Percentiles rank a stretch among this genome's conserved stretches.
Evolutionary conservation across 1,140 invertebrate genomes (phyloP).

Genomic region (Hyles euphorbiae): DNA sequence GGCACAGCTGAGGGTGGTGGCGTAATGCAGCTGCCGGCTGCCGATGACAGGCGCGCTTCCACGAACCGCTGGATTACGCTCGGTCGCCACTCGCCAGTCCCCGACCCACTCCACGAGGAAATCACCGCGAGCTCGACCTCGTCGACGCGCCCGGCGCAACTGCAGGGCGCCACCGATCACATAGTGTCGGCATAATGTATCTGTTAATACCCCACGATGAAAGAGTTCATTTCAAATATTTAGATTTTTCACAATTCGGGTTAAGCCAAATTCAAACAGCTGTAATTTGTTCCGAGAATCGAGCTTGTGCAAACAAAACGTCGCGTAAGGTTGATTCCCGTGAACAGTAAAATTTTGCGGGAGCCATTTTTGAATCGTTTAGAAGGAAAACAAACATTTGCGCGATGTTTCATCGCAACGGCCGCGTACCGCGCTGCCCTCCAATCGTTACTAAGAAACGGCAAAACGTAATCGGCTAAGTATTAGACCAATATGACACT

Average conservation of each 20-base stretch:
- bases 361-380: slow-evolving; percentile 61
- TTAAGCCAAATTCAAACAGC: slow-evolving; percentile 39
- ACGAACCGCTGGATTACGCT: slow-evolving; percentile 42
- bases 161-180: too few species aligned
- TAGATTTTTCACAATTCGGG: slow-evolving; percentile 37
- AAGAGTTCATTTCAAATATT: slow-evolving; percentile 30
- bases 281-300: slow-evolving; percentile 56
- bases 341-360: slow-evolving; percentile 61
- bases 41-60: slow-evolving; percentile 40
- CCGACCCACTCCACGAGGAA: slow-evolving; percentile 33
- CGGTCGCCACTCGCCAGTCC: slow-evolving; percentile 1
- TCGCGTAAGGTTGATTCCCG: slow-evolving; percentile 43
- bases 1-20: slow-evolving; percentile 20
- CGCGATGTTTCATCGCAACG: slow-evolving; percentile 59
- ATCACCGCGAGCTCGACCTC: slow-evolving; percentile 14
- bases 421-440: slow-evolving; percentile 23
- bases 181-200: neutral
- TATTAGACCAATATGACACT: too few species aligned
- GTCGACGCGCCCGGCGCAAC: too few species aligned
- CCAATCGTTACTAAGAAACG: slow-evolving; percentile 52
- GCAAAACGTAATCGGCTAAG: neutral
- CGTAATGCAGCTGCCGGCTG: slow-evolving; percentile 45
- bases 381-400: slow-evolving; percentile 65
- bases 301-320: slow-evolving; percentile 56
- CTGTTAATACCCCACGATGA: slow-evolving; percentile 4